Conservation (phyloP, 2,113 vertebrate species). For the Stomatorhinus ivindoensis region DNA sequence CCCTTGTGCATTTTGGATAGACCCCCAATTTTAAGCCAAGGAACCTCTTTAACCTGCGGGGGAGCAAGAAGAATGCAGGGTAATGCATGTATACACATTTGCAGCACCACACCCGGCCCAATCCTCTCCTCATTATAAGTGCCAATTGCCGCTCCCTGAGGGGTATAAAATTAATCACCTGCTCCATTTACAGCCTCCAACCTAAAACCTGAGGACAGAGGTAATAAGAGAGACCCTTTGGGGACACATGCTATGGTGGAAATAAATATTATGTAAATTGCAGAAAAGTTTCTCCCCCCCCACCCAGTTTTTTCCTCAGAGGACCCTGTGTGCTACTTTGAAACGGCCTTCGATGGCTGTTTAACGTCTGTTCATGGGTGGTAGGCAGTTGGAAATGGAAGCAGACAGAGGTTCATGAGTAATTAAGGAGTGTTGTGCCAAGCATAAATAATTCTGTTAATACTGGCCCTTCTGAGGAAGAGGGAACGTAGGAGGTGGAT, state of each 20-base stretch:
- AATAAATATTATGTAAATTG: constrained; percentile 99
- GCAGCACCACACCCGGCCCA: constrained; percentile 54
- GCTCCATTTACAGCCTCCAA: constrained; percentile 86
- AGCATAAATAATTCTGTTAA: constrained; percentile 99
- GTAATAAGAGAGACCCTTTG: constrained; percentile 98
- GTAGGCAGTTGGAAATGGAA: constrained; percentile 82
- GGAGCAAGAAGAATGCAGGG: background rate
- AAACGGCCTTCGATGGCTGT: constrained; percentile 98
- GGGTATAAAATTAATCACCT: constrained; percentile 99
- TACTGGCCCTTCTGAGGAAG: constrained; percentile 82
- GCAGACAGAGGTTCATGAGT: constrained; percentile 89
- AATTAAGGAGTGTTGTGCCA: constrained; percentile 98
- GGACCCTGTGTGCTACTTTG: constrained; percentile 98
- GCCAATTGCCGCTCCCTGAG: constrained; percentile 82
- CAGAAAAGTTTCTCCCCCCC: constrained; percentile 59
- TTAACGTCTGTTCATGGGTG: constrained; percentile 97
- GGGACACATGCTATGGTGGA: constrained; percentile 81
- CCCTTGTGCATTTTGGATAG: background rate
- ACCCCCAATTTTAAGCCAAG: background rate
- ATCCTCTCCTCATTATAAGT: constrained; percentile 78
- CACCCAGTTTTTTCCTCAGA: constrained; percentile 45
- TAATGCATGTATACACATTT: constrained; percentile 67
- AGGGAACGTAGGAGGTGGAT: constrained; percentile 65
- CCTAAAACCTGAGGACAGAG: constrained; percentile 88
- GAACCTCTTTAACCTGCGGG: constrained; percentile 33